Conservation (phyloP, 2,888 invertebrate genomes). For the Aspidiotus destructor region DNA sequence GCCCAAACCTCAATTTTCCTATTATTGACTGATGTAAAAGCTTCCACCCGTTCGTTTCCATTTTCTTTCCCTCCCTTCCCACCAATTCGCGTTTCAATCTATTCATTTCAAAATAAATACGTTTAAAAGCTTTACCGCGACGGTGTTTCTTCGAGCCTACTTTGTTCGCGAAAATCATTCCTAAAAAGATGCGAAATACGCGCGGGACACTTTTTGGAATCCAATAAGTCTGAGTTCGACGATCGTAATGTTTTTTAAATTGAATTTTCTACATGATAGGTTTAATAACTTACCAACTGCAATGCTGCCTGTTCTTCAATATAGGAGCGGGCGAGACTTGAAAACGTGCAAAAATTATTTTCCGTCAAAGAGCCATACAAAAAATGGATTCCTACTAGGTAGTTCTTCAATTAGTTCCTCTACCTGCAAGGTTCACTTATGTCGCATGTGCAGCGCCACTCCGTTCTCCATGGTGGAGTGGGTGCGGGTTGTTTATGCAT, state of each 20-base stretch:
- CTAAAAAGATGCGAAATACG: background rate
- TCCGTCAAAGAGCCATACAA: too few species aligned
- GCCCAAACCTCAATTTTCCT: conserved; percentile 17
- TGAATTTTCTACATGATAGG: too few species aligned
- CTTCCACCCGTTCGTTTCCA: conserved; percentile 5
- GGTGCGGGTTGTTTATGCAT: too few species aligned
- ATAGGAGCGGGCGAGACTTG: too few species aligned
- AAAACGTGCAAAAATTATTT: too few species aligned
- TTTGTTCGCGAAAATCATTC: conserved; percentile 11
- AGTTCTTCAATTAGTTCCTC: too few species aligned
- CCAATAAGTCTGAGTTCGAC: background rate
- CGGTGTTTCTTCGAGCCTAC: conserved; percentile 23
- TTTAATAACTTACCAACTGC: too few species aligned
- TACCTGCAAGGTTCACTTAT: too few species aligned
- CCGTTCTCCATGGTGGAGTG: too few species aligned
- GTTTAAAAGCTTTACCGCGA: conserved; percentile 23
- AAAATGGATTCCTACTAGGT: too few species aligned
- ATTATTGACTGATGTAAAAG: conserved; percentile 17
- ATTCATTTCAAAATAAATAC: conserved; percentile 28
- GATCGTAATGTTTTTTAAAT: background rate
- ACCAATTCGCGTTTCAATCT: conserved; percentile 3
- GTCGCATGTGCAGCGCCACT: too few species aligned
- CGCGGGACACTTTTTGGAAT: background rate
- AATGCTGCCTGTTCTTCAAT: too few species aligned
- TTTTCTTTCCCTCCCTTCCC: conserved; percentile 10